Percentiles rank a stretch among this genome's conserved stretches.
These are phyloP conservation scores for Plecturocebus donacophilus DNA, from an alignment of 2,113 vertebrate species.

Conservation along the genomic window DNA sequence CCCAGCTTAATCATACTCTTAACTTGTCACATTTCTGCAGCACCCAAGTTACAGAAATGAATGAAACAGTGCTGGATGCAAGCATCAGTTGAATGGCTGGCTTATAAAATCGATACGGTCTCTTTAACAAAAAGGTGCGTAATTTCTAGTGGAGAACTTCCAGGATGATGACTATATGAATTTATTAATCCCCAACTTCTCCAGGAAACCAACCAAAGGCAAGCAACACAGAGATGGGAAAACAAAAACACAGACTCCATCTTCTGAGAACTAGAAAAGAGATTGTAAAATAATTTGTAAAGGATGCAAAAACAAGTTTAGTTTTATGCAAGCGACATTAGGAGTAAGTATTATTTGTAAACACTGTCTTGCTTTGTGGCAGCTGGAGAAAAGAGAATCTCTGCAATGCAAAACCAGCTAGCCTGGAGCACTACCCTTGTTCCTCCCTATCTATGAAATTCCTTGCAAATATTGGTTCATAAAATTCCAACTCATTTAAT, in stretches of 20 bases:
- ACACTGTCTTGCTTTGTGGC: neutral
- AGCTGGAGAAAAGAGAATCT: neutral
- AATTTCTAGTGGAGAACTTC: neutral
- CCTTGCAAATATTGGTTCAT: neutral
- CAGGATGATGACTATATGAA: neutral
- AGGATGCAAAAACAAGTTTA: neutral
- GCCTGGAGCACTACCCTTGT: neutral
- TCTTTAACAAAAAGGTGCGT: neutral
- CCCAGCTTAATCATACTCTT: too few species aligned
- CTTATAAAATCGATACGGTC: neutral
- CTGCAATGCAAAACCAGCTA: neutral
- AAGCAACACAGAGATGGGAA: neutral
- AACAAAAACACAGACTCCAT: neutral
- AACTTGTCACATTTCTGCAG: neutral
- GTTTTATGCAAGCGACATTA: neutral
- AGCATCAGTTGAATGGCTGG: neutral
- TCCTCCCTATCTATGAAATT: neutral
- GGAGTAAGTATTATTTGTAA: neutral
- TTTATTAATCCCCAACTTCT: neutral
- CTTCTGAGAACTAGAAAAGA: neutral
- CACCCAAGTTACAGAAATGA: neutral
- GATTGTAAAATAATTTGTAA: neutral
- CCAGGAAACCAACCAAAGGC: neutral
- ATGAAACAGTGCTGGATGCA: neutral
- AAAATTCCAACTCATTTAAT: neutral